Base-by-base conservation (phyloP, 1,140 invertebrate genomes). In the Neodiprion virginianus region DNA sequence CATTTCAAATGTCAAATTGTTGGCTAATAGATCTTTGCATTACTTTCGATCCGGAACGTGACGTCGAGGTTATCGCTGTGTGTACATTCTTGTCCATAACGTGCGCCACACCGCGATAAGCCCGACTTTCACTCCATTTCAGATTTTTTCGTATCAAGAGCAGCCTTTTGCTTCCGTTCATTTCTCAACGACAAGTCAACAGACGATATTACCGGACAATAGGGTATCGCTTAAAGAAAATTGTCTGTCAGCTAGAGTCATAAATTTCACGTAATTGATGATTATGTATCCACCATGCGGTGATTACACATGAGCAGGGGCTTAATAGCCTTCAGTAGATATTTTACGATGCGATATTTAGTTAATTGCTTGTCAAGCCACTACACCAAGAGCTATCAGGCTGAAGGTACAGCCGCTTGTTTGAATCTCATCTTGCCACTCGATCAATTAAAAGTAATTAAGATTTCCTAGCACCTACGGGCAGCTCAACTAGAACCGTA, bases 1-100 rank as follows among this genome's bases (percentile, higher is more conserved):
- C 67, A 69, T 69, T 40, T 69, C 67, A 69, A 69, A 69, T 69
- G 67, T 69, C 67, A 69, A 21, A 69, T 12, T 47, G 23, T 69
- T 69, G 67, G 67, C 67, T 23, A 69, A 69, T 69, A 69, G 14
- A 69, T 69, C 67, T 69, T 47, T 23, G 53, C 53, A 61, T 61
- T 61, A 17, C 11, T 61, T 61, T 61, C 11, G 8, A 61, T 61
- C 53, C 11, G n/a, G 53, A 61, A 61, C 53, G 53, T 61, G 11
- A 17, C 53, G 53, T 12, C 11, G 11, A 8, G 11, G n/a, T 61
- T 61, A 12, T 40, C 28, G 28, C 28, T 40, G 28, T 40, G 28
- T 40, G 28, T 40, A 5, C 28, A 40, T 40, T 40, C 28, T 40
- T 40, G 28, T 40, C 5, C 28, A 40, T 40, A 40, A 40, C 28